Conservation (phyloP, 2,888 invertebrate species). For the Tinea trinotella region DNA sequence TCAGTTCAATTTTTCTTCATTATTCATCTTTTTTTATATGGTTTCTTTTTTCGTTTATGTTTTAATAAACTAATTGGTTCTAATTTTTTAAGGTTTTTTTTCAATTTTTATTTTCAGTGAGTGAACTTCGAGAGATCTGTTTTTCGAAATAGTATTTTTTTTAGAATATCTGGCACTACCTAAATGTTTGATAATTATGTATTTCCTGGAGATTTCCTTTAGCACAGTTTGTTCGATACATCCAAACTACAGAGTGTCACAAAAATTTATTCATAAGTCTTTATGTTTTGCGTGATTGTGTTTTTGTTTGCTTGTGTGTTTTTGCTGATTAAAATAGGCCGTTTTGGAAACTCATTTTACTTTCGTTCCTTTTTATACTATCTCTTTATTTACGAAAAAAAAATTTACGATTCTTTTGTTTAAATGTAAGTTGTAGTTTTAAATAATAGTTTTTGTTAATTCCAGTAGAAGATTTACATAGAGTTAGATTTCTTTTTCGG, state of each 20-base stretch:
- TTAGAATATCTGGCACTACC: constrained; percentile 37
- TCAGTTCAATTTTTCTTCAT: constrained; percentile 56
- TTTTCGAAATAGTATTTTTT: constrained; percentile 61
- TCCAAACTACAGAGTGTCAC: background rate
- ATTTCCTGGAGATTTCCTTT: constrained; percentile 20
- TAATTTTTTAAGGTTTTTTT: constrained; percentile 32
- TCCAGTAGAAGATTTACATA: too few relatives aligned
- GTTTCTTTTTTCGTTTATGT: constrained; percentile 43
- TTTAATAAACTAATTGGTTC: background rate
- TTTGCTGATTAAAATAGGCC: constrained; percentile 60
- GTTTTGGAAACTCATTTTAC: constrained; percentile 63
- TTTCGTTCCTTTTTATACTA: constrained; percentile 29
- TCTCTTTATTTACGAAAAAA: too few relatives aligned
- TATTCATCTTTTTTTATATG: constrained; percentile 50
- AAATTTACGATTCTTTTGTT: too few relatives aligned
- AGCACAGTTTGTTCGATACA: background rate
- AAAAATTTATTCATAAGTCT: background rate
- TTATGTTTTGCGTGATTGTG: constrained; percentile 53
- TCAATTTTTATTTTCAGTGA: constrained; percentile 42
- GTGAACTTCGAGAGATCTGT: constrained; percentile 73
- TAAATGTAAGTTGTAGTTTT: too few relatives aligned
- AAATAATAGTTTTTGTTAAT: too few relatives aligned
- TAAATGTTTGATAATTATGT: too few relatives aligned
- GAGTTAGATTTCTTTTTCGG: too few relatives aligned
- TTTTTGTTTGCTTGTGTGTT: constrained; percentile 68